Percentiles rank a stretch among this genome's conserved stretches.
Conservation (phyloP, 2,888 invertebrate species). For the Sinotaia quadrata region DNA sequence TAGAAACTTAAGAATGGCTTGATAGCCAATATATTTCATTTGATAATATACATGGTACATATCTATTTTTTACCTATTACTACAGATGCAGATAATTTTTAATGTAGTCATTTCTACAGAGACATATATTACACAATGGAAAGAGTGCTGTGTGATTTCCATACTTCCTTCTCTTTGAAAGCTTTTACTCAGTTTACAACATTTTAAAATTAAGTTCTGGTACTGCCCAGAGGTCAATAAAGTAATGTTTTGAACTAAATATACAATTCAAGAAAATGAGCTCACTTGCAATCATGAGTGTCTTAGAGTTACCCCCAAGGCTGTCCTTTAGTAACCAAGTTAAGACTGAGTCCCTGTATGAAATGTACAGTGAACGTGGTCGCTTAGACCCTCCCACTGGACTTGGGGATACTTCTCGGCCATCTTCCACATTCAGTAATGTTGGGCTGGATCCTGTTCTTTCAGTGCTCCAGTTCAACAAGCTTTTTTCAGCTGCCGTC, state of each 20-base stretch:
- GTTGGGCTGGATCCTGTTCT: conserved; percentile 58
- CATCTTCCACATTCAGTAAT: conserved; percentile 48
- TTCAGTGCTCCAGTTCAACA: conserved; percentile 62
- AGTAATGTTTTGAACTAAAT: background rate
- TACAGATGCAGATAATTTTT: too few species aligned
- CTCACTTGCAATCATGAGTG: conserved; percentile 86
- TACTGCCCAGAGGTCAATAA: background rate
- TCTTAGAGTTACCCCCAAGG: conserved; percentile 84
- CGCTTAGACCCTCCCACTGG: conserved; percentile 32
- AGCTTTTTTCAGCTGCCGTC: conserved; percentile 73
- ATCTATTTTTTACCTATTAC: too few species aligned
- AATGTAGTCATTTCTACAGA: too few species aligned
- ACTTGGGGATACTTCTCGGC: conserved; percentile 25
- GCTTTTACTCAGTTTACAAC: background rate
- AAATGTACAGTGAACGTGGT: conserved; percentile 76
- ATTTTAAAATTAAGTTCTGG: background rate
- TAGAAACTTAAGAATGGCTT: too few species aligned
- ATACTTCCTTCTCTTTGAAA: too few species aligned
- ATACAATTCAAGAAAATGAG: background rate
- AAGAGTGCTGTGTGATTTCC: too few species aligned
- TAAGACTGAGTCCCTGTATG: conserved; percentile 85
- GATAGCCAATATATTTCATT: too few species aligned
- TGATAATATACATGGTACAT: too few species aligned
- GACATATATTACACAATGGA: too few species aligned
- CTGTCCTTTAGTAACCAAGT: conserved; percentile 88